A percentile compares a stretch with the other conserved stretches of the same genome.
Evolutionary conservation across 1,140 invertebrate species (phyloP).

Genomic region (Calephelis virginiensis): DNA sequence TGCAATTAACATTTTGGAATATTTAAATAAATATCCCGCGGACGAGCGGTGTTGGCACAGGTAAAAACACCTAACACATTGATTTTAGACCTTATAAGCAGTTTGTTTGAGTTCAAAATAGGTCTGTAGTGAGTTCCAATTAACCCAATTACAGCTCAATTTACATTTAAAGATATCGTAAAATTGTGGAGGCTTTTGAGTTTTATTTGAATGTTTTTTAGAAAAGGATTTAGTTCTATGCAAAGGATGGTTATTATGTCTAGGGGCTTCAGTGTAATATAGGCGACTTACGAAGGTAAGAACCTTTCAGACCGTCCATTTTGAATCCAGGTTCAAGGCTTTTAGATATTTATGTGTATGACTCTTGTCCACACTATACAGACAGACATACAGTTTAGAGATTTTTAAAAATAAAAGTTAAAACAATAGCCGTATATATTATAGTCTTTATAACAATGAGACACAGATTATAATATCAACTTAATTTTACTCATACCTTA

Average conservation of each 20-base stretch:
- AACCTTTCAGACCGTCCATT: too few relatives aligned
- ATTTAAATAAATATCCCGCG: slow-evolving; percentile 19
- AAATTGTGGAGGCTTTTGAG: slow-evolving; percentile 2
- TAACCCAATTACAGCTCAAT: slow-evolving; percentile 20
- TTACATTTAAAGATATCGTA: slow-evolving; percentile 21
- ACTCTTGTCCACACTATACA: too few relatives aligned
- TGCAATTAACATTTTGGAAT: slow-evolving; percentile 22
- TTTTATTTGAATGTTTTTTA: slow-evolving; percentile 6
- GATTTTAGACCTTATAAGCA: slow-evolving; percentile 1
- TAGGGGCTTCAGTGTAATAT: too few relatives aligned
- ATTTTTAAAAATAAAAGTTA: too few relatives aligned
- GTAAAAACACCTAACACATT: not conserved
- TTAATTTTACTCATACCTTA: too few relatives aligned
- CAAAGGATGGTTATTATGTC: not conserved
- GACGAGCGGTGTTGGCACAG: slow-evolving; percentile 11
- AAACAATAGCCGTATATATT: too few relatives aligned
- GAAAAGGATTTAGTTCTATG: not conserved
- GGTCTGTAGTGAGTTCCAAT: slow-evolving; percentile 1
- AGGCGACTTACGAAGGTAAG: too few relatives aligned
- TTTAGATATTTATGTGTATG: too few relatives aligned
- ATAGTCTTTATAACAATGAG: too few relatives aligned
- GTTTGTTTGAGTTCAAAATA: not conserved
- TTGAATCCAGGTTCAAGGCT: too few relatives aligned
- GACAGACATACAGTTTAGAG: too few relatives aligned
- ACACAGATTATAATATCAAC: too few relatives aligned